Evolutionary conservation across 2,113 vertebrate species (phyloP), one percentile per base, ranked within the genome.

Genomic region (Paradoxurus hermaphroditus): DNA sequence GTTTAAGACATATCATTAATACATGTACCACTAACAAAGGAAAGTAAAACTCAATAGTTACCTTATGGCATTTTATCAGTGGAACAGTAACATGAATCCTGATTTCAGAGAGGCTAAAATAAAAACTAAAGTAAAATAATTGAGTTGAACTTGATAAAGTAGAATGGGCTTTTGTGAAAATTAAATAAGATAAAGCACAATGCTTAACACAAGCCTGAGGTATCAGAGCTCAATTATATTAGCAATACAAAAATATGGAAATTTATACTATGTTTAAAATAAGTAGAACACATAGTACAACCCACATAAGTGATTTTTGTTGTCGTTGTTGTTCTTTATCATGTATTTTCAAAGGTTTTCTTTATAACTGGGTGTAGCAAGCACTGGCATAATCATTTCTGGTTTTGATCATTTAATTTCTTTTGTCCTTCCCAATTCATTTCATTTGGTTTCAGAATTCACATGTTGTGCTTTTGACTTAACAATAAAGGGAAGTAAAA

Each of bases 371-470:
- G 14, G 2, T 56, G 4, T 65, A 62, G 15, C 16, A 95, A 83
- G 16, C 19, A 6, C 39, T 87, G 27, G 19, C 59, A 86, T 49
- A 73, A 86, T 90, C 6, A 6, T 46, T 86, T 81, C 87, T 44
- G 14, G 1, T 75, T 95, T 94, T 95, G 46, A 86, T 86, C 18
- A 96, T 90, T 95, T 84, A 67, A 75, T 91, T 73, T 91, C 1
- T 44, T 96, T 94, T 88, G 72, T 93, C 51, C 34, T 70, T 89
- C 94, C 41, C 31, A 93, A 82, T 72, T 89, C 2, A 91, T 89
- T 91, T 92, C 31, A 79, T 86, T 95, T 96, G 39, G 13, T 93
- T 90, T 96, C 14, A 44, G 89, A 88, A 56, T 86, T 85, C 65
- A 82, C 14, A 7, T 36, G 5, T 25, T 90, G 19, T 95, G 21